Evolutionary conservation across 2,888 invertebrate species (phyloP).

Genomic region (Caenorhabditis imperialis): DNA sequence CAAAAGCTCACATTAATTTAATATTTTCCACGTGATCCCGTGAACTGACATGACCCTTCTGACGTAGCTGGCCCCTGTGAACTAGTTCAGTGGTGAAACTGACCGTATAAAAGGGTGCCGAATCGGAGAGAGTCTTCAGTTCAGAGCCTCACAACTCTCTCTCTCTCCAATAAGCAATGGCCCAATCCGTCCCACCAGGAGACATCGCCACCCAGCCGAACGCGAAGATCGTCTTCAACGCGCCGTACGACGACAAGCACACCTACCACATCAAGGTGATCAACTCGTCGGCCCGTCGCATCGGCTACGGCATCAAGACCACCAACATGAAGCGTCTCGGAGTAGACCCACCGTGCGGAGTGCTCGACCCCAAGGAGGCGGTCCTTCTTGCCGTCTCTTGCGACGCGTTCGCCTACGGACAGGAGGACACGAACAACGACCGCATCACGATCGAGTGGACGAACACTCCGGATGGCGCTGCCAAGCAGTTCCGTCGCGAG

Average conservation of each 20-base stretch:
- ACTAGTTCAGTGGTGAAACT: no score
- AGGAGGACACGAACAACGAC: constrained; percentile 70
- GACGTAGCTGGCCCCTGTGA: no score
- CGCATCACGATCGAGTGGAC: constrained; percentile 71
- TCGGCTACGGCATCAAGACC: constrained; percentile 75
- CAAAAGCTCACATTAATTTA: no score
- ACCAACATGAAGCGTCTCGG: constrained; percentile 73
- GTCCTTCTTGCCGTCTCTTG: constrained; percentile 72
- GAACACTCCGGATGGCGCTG: constrained; percentile 67
- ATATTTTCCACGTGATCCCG: no score
- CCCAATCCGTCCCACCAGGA: constrained; percentile 69
- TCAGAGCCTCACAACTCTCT: no score
- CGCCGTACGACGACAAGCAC: constrained; percentile 73
- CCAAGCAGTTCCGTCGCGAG: constrained; percentile 69
- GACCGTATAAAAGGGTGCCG: no score
- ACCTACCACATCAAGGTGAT: constrained; percentile 66
- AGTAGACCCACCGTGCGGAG: constrained; percentile 72
- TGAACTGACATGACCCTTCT: no score
- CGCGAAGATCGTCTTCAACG: constrained; percentile 72
- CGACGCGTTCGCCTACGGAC: constrained; percentile 70
- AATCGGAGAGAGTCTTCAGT: no score
- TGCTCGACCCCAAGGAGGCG: constrained; percentile 73
- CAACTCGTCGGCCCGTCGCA: constrained; percentile 63
- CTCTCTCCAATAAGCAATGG: no score
- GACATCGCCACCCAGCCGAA: constrained; percentile 67